Conservation (phyloP, 35 echinoderm and acorn worm species). For the Apostichopus californicus region DNA sequence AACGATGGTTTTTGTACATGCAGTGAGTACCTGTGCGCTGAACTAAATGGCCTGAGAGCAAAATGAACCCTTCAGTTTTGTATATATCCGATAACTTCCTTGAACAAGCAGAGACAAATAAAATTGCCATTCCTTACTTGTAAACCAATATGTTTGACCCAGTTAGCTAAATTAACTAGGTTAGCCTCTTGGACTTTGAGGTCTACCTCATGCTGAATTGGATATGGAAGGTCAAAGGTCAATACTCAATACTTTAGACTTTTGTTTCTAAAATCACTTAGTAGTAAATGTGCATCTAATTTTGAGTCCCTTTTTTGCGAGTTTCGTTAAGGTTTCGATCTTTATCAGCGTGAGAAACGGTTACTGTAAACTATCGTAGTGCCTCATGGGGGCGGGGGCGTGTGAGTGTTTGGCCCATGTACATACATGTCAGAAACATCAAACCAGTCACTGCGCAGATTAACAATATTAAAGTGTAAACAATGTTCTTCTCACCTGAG, state of each 20-base stretch:
- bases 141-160: conserved; percentile 50
- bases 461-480: no score
- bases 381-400: no score
- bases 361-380: no score
- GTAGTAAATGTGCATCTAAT: no score
- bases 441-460: no score
- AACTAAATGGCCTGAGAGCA: conserved; percentile 18
- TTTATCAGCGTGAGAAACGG: no score
- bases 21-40: neutral
- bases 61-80: neutral
- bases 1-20: neutral
- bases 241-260: neutral
- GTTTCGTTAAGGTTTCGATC: no score
- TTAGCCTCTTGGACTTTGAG: conserved; percentile 47
- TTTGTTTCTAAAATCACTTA: no score
- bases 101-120: conserved; percentile 26
- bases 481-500: no score
- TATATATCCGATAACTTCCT: conserved; percentile 25
- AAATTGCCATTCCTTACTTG: conserved; percentile 35
- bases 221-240: conserved; percentile 48
- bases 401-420: no score
- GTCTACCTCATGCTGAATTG: conserved; percentile 46
- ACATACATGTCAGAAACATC: no score
- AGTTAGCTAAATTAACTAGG: conserved; percentile 60
- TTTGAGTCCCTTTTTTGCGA: no score